Conservation (phyloP, 2,888 invertebrate genomes). For the Thymelicus sylvestris region DNA sequence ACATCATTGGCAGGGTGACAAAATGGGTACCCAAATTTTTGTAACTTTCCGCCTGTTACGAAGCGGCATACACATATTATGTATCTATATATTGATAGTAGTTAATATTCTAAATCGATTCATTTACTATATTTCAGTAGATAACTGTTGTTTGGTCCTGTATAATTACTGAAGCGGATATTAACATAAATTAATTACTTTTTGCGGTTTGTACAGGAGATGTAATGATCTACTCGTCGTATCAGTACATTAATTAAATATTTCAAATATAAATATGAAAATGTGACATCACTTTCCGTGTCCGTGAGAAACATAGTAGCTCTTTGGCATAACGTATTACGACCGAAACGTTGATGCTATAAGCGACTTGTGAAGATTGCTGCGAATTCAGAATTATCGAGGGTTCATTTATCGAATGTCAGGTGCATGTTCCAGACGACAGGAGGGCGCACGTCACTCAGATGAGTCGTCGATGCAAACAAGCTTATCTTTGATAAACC, state of each 20-base stretch:
- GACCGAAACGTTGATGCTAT: neutral
- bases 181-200: neutral
- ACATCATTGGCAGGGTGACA: neutral
- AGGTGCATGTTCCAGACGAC: neutral
- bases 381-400: neutral
- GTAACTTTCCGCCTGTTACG: too few species aligned
- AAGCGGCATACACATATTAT: too few species aligned
- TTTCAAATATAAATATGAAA: neutral
- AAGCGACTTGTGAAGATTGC: neutral
- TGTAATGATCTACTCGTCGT: neutral
- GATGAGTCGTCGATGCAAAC: neutral
- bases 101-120: too few species aligned
- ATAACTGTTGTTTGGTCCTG: too few species aligned
- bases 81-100: too few species aligned
- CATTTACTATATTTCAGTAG: too few species aligned
- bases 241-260: neutral
- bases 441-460: neutral
- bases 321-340: neutral
- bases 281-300: too few species aligned
- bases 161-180: too few species aligned
- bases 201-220: slow-evolving; percentile 1
- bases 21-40: neutral
- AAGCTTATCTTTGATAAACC: slow-evolving; percentile 7
- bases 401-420: neutral
- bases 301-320: too few species aligned